A percentile compares a stretch with the other conserved stretches of the same genome.
Evolutionary conservation across 1,140 invertebrate species (phyloP).

Genomic region (Lasioglossum baleicum): DNA sequence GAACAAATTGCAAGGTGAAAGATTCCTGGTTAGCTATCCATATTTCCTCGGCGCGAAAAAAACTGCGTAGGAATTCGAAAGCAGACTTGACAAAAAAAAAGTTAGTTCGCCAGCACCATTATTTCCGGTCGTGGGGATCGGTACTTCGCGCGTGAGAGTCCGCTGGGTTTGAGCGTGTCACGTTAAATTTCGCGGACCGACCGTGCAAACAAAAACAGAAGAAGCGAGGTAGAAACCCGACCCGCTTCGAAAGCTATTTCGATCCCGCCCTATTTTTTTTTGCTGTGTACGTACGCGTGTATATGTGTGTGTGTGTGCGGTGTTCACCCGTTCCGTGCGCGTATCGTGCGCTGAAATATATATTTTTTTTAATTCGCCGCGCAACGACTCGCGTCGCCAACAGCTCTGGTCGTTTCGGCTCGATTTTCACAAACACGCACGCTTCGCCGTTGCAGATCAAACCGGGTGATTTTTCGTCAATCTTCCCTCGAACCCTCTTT

Average conservation of each 20-base stretch:
- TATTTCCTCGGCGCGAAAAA: background rate
- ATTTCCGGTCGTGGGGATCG: constrained; percentile 1
- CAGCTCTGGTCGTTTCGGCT: background rate
- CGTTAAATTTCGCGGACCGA: constrained; percentile 15
- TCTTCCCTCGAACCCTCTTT: background rate
- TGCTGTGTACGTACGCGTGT: too few relatives aligned
- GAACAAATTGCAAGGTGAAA: background rate
- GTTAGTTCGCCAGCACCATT: background rate
- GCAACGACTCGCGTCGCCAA: background rate
- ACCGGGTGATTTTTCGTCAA: constrained; percentile 28
- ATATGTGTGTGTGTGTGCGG: too few relatives aligned
- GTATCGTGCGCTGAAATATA: background rate
- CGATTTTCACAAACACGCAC: constrained; percentile 43
- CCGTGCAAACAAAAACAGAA: constrained; percentile 2
- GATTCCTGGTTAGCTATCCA: background rate
- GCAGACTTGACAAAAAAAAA: background rate
- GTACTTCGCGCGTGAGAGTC: background rate
- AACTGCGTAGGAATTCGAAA: background rate
- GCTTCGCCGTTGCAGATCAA: constrained; percentile 20
- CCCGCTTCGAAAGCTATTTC: constrained; percentile 6
- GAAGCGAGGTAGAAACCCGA: constrained; percentile 4
- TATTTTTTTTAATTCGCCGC: background rate
- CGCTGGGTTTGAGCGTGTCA: constrained; percentile 6
- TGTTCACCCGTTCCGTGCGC: too few relatives aligned
- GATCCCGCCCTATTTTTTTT: background rate